Conservation (phyloP, 2,888 invertebrate genomes). For the Watsonalla cultraria region DNA sequence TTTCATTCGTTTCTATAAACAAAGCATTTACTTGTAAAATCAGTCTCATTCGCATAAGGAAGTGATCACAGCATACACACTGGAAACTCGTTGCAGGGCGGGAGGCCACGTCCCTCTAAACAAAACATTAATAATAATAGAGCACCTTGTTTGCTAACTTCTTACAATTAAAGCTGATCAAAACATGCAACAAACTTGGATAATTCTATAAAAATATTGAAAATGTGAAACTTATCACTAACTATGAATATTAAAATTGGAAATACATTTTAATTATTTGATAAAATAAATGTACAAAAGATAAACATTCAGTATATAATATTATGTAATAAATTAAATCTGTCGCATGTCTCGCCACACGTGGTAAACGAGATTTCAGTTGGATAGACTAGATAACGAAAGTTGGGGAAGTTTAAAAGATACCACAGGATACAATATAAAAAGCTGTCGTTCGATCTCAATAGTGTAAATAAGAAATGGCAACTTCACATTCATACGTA, state of each 20-base stretch:
- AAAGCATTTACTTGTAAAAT: constrained; percentile 74
- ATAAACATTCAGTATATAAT: constrained; percentile 27
- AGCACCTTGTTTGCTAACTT: constrained; percentile 70
- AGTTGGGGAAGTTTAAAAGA: constrained; percentile 51
- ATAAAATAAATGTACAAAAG: constrained; percentile 32
- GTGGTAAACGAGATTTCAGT: constrained; percentile 48
- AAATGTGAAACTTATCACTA: constrained; percentile 43
- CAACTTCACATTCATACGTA: constrained; percentile 40
- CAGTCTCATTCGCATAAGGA: constrained; percentile 79
- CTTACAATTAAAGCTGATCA: constrained; percentile 65
- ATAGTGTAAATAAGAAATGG: constrained; percentile 50
- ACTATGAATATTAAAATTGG: constrained; percentile 39
- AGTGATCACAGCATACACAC: constrained; percentile 77
- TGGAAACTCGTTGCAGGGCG: constrained; percentile 73
- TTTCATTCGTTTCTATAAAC: constrained; percentile 58
- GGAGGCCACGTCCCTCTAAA: constrained; percentile 67
- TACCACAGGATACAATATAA: constrained; percentile 36
- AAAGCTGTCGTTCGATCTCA: constrained; percentile 38
- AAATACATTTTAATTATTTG: constrained; percentile 45
- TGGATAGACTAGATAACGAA: constrained; percentile 65
- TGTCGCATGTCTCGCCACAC: constrained; percentile 31
- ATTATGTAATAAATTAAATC: constrained; percentile 36
- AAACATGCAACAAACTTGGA: constrained; percentile 59
- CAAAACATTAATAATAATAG: constrained; percentile 66
- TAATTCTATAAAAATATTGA: constrained; percentile 51